Evolutionary conservation across 2,113 vertebrate genomes (phyloP), one percentile per base, ranked within the genome.

Genomic region (Candoia aspera): DNA sequence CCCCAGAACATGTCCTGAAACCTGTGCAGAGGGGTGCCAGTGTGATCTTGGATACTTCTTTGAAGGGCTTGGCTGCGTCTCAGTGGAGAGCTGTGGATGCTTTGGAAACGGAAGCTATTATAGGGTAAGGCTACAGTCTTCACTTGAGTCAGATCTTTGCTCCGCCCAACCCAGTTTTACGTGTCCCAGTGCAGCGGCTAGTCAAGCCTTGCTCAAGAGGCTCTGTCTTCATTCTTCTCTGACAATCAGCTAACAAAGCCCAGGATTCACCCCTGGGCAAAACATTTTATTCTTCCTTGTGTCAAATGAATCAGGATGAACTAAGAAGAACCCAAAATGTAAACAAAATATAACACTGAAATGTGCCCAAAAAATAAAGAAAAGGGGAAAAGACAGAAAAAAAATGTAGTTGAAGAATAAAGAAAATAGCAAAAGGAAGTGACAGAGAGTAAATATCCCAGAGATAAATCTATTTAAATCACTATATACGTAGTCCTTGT

Each of bases 21-120:
- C 2, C 1, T 98, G 98, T n/a, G 94, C 94, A 0, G 98, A 98
- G 79, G 98, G 98, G 73, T 98, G 98, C 86, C 95, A 97, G 59
- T 98, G 98, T 58, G 93, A 98, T 89, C 5, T 88, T 0, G 97
- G 97, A 58, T 98, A 97, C 94, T 90, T 97, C 92, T 98, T 96
- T 24, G 94, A 98, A 0, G 98, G 98, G 10, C 93, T 97, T 3
- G 64, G 1, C 17, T 98, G 98, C 0, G 96, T 98, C 57, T 92
- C 95, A 84, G 92, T 96, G 26, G 89, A 95, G 11, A 57, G 96
- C 46, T 98, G 98, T 17, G 98, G 98, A 93, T 98, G 98, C 92
- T 98, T 97, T 90, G 94, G 96, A 1, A 93, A 97, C 0, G 98
- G 98, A 11, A 94, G 46, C 83, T 98, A 97, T 23, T 98, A 97